Conservation (phyloP, 2,888 invertebrate species). For the Neocrepidodera transversa region DNA sequence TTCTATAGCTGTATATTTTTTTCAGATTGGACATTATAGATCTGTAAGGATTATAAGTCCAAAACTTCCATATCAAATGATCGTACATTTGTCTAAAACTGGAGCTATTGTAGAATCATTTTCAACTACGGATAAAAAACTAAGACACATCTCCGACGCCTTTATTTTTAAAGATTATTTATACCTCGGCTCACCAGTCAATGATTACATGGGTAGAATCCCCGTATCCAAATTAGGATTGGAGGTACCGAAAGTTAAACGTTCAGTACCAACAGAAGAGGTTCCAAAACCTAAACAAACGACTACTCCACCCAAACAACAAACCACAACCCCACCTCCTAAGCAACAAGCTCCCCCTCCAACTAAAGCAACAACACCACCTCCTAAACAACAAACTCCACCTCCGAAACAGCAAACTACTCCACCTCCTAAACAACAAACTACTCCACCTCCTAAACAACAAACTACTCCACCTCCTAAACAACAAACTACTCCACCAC, state of each 20-base stretch:
- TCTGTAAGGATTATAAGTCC: slow-evolving; percentile 50
- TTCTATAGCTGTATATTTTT: slow-evolving; percentile 38
- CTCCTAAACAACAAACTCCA: slow-evolving; percentile 38
- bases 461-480: slow-evolving; percentile 38
- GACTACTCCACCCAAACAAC: slow-evolving; percentile 8
- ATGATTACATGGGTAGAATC: slow-evolving; percentile 71
- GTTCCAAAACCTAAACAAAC: background rate
- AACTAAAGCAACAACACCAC: slow-evolving; percentile 34
- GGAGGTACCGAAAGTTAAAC: slow-evolving; percentile 38
- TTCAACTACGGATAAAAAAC: slow-evolving; percentile 67
- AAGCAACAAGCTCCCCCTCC: slow-evolving; percentile 26
- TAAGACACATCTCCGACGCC: slow-evolving; percentile 69
- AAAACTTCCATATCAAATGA: slow-evolving; percentile 62
- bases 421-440: slow-evolving; percentile 25
- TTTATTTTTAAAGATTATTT: slow-evolving; percentile 70
- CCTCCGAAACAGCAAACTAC: slow-evolving; percentile 37
- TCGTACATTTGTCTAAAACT: slow-evolving; percentile 73
- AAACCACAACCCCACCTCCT: slow-evolving; percentile 31
- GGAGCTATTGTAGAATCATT: slow-evolving; percentile 76
- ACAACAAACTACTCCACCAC: slow-evolving; percentile 40
- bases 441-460: slow-evolving; percentile 24
- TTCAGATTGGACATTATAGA: slow-evolving; percentile 72
- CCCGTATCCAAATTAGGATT: slow-evolving; percentile 64
- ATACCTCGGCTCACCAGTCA: slow-evolving; percentile 74
- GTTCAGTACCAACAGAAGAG: background rate